Conservation (phyloP, 1,140 invertebrate species). For the Oreohelix idahoensis region DNA sequence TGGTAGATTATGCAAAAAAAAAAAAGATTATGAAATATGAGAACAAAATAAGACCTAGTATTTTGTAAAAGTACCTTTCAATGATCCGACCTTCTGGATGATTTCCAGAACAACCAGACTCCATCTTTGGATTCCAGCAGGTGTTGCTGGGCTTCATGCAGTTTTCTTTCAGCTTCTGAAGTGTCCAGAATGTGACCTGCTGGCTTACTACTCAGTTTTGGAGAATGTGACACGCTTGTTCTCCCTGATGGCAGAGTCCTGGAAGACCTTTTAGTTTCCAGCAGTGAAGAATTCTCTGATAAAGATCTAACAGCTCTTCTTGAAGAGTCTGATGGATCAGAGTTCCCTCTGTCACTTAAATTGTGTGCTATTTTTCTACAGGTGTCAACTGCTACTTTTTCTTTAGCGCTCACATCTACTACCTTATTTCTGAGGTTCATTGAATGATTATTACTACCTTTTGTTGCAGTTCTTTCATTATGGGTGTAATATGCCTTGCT, state of each 20-base stretch:
- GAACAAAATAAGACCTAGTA: too few species aligned
- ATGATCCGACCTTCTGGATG: background rate
- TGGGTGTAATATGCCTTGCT: background rate
- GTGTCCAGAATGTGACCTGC: too few species aligned
- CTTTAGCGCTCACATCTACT: background rate
- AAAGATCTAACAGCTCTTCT: background rate
- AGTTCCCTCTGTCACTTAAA: background rate
- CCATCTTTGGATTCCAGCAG: conserved; percentile 4
- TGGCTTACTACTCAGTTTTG: background rate
- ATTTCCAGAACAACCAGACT: background rate
- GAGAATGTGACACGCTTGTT: background rate
- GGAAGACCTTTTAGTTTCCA: background rate
- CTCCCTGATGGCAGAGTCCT: background rate
- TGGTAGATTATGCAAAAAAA: too few species aligned
- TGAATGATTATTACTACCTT: background rate
- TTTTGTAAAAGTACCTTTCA: background rate
- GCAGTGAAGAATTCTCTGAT: background rate
- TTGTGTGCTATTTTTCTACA: background rate
- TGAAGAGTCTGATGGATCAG: background rate
- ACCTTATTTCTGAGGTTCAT: background rate
- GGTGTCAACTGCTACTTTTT: background rate
- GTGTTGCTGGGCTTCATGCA: background rate
- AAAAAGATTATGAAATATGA: too few species aligned
- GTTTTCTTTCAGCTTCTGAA: background rate
- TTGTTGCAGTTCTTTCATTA: background rate